Base-by-base conservation (phyloP, 1,140 invertebrate genomes). In the Drosophila insularis region DNA sequence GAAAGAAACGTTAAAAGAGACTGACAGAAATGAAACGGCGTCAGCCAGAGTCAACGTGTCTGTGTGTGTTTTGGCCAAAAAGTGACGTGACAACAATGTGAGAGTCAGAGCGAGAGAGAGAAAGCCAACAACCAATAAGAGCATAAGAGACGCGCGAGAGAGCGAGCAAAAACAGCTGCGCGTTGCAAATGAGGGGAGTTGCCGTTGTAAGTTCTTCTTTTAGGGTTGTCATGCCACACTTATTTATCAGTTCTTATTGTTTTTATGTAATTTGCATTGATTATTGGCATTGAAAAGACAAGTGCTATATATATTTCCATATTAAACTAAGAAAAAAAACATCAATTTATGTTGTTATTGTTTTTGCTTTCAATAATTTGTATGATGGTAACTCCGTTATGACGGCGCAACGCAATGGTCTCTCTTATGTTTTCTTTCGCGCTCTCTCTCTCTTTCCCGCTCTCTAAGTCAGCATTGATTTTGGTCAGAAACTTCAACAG, bases 61-160 rank as follows among this genome's bases (percentile, higher is more conserved):
- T 77, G 73, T 58, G 71, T 67, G 66, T 76, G 68, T 85, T 76
- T 78, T 81, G 81, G 79, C 84, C 84, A 79, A 87, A 27, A 82
- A 79, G 81, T 78, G 81, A 68, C 74, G 71, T 66, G 68, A 77
- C 67, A 71, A 73, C 74, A 64, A 76, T 46, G 71, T 21, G 62
- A 63, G 74, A 54, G 65, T 46, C 37, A 64, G 62, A 63, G 37
- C 6, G 13, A 54, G 65, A 53, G 43, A 64, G 62, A 63, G 43
- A 6, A 13, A 53, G 68, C 37, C 19, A 53, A 37, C 19, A 35
- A 32, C 62, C 27, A 50, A 46, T 23, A 17, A 58, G 23, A 58
- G 23, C 35, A 11, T 11, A 13, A 59, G 17, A 17, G 32, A 39
- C 8, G 13, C 27, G 67, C 10, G 43, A 23, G 21, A 14, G 19